phyloP scores from a whole-genome alignment of 2,113 vertebrate genomes.

The Esox niger region DNA sequence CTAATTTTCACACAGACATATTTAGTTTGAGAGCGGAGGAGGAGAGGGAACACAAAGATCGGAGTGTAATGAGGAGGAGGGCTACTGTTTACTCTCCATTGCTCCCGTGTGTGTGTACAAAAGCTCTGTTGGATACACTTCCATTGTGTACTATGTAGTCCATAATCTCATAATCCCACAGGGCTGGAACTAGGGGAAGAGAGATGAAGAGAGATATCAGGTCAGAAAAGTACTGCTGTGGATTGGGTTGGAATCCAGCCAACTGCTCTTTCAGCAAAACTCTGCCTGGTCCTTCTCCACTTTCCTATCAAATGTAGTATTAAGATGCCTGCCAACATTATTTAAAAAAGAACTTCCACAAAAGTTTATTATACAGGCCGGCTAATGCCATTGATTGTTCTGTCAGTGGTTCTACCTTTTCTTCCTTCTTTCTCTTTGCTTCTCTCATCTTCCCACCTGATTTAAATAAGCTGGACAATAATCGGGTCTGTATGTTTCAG shows the following conservation, averaged over 20 bases:
- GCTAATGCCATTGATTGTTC: conserved; percentile 9
- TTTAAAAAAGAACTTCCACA: conserved; percentile 12
- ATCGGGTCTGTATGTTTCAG: conserved; percentile 44
- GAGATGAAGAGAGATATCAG: neutral
- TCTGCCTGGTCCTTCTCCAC: too few species aligned
- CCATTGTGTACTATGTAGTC: neutral
- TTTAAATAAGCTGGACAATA: conserved; percentile 50
- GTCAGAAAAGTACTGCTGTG: too few species aligned
- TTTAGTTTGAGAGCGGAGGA: too few species aligned
- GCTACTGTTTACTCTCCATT: too few species aligned
- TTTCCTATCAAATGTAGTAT: too few species aligned
- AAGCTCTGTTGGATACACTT: neutral
- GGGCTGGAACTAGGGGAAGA: neutral
- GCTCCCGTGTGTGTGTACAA: conserved; percentile 1
- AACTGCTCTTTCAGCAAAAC: too few species aligned
- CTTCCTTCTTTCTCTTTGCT: too few species aligned
- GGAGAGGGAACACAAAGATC: too few species aligned
- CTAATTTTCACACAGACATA: too few species aligned
- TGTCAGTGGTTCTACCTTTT: too few species aligned
- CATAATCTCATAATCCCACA: neutral
- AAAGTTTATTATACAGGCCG: conserved; percentile 23
- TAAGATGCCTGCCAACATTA: conserved; percentile 6
- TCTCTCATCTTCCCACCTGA: conserved; percentile 21
- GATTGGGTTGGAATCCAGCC: too few species aligned
- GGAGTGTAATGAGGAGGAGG: too few species aligned